A percentile compares a stretch with the other conserved stretches of the same genome.
phyloP scores from a whole-genome alignment of 2,888 invertebrate genomes.

The Uropetala carovei region DNA sequence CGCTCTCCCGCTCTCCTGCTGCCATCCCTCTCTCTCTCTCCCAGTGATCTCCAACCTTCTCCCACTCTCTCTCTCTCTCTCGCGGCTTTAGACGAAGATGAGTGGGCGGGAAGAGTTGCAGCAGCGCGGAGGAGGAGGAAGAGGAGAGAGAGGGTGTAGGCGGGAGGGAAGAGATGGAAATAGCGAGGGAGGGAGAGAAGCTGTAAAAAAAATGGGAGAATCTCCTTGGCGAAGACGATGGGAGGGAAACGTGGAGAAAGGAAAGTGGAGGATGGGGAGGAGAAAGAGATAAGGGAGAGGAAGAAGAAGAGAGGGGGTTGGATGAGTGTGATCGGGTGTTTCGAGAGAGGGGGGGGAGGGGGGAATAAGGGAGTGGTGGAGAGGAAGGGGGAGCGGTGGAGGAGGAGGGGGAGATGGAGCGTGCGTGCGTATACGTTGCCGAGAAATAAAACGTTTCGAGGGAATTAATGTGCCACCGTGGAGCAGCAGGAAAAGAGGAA shows the following conservation, averaged over 20 bases:
- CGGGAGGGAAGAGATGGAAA: not conserved
- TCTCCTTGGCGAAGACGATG: not conserved
- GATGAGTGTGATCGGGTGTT: too few species aligned
- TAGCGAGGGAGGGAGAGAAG: not conserved
- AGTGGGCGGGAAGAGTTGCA: not conserved
- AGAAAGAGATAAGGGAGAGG: not conserved
- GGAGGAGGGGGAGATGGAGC: not conserved
- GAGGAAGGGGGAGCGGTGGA: not conserved
- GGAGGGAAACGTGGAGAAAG: not conserved
- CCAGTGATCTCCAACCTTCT: too few species aligned
- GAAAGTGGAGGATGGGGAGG: not conserved
- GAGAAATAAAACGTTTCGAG: slow-evolving; percentile 8
- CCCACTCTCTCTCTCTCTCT: too few species aligned
- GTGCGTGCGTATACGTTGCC: not conserved
- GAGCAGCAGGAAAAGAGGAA: not conserved
- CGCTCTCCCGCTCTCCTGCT: too few species aligned
- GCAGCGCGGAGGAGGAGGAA: not conserved
- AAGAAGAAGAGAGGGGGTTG: too few species aligned
- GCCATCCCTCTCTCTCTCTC: too few species aligned
- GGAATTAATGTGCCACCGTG: not conserved
- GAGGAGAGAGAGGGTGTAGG: not conserved
- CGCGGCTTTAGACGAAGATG: not conserved
- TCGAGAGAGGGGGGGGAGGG: not conserved
- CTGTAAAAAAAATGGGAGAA: not conserved
- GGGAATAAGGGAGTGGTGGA: not conserved